Evolutionary conservation across 2,888 invertebrate species (phyloP), one percentile per base, ranked within the genome.

Genomic region (Pilophorus perplexus): DNA sequence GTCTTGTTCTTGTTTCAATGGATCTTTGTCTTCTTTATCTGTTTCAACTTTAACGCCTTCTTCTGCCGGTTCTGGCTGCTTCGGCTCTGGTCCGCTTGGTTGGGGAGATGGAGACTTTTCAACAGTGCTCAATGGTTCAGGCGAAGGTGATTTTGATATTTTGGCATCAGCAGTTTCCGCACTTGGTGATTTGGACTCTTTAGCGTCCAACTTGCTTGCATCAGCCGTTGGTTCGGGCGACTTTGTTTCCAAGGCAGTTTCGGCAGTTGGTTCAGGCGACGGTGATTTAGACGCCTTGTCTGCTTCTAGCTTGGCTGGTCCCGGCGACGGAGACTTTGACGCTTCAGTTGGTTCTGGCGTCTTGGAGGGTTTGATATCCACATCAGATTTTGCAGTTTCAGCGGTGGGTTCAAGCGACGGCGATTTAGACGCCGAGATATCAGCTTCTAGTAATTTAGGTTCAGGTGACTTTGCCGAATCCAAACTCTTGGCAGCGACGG

Each of bases 61-160:
- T 52, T 16, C 46, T 46, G 20, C 12, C 12, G 10, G 14, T 4
- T 2, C 20, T 22, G 23, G 1, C 10, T 10, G n/a, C 12, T n/a
- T n/a, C n/a, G n/a, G n/a, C n/a, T n/a, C n/a, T n/a, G n/a, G n/a
- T n/a, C n/a, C n/a, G n/a, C n/a, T n/a, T n/a, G n/a, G n/a, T n/a
- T n/a, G n/a, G n/a, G n/a, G n/a, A n/a, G n/a, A n/a, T n/a, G n/a
- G n/a, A n/a, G n/a, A n/a, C n/a, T n/a, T n/a, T n/a, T n/a, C n/a
- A n/a, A n/a, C n/a, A n/a, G n/a, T n/a, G n/a, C n/a, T n/a, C n/a
- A n/a, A n/a, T n/a, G n/a, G n/a, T n/a, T 57, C 57, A 40, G 57
- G 57, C 23, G 57, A 57, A 23, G 57, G 59, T 8, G 59, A 59
- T 44, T 59, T 59, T 10, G 42, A 22, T 12, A 25, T 0, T 27